Conservation (phyloP, 2,113 vertebrate genomes). For the Scalopus aquaticus region DNA sequence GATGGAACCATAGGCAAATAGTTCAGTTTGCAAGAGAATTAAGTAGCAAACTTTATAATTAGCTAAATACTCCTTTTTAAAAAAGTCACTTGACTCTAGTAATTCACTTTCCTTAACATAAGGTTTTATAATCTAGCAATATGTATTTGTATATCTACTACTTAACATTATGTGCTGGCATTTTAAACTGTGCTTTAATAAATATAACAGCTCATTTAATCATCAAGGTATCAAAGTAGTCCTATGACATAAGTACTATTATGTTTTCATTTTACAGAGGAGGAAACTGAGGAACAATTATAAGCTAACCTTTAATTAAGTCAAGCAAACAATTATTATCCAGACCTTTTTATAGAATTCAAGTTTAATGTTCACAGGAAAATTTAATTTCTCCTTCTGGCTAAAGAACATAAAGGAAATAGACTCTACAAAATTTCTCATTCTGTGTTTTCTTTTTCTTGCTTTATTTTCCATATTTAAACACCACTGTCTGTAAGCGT, state of each 20-base stretch:
- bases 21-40: not conserved
- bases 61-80: not conserved
- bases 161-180: not conserved
- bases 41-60: not conserved
- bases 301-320: not conserved
- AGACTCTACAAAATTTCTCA: not conserved
- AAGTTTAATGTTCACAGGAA: not conserved
- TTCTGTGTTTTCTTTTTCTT: not conserved
- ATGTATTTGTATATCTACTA: not conserved
- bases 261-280: not conserved
- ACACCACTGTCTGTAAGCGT: not conserved
- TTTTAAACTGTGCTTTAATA: constrained; percentile 37
- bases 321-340: not conserved
- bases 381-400: not conserved
- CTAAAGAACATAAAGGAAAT: not conserved
- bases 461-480: not conserved
- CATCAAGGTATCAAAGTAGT: not conserved
- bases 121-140: not conserved
- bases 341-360: not conserved
- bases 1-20: not conserved
- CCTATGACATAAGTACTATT: not conserved
- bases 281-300: not conserved
- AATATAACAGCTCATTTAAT: not conserved
- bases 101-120: not conserved
- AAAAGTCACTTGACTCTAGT: no score